Percentiles rank a stretch among this genome's conserved stretches.
Evolutionary conservation across 2,797 vertebrate genomes (phyloP).

Genomic region (Rhinichthys osculus): DNA sequence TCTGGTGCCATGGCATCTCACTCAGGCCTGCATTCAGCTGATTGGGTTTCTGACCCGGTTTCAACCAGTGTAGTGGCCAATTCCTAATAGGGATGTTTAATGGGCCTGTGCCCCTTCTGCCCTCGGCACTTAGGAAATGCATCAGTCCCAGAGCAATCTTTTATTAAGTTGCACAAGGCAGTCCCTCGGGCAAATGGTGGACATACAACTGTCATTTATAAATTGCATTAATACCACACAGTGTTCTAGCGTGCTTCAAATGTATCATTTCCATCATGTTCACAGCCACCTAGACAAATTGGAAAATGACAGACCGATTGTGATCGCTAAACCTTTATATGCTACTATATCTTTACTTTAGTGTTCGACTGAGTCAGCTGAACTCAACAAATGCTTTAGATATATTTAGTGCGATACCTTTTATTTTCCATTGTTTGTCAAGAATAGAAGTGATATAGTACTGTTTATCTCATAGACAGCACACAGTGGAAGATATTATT

Average conservation of each 20-base stretch:
- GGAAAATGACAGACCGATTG: constrained; percentile 23
- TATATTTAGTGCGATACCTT: constrained; percentile 2
- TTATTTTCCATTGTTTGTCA: background rate
- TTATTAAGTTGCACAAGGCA: constrained; percentile 14
- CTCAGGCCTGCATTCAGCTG: constrained; percentile 65
- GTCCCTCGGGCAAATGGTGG: background rate
- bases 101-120: background rate
- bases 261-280: background rate
- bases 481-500: background rate
- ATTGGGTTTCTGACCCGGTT: constrained; percentile 70
- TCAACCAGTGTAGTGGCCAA: constrained; percentile 44
- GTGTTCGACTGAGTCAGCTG: background rate
- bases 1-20: constrained; percentile 59
- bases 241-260: background rate
- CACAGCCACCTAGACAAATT: background rate
- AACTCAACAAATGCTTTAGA: background rate
- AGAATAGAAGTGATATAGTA: background rate
- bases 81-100: constrained; percentile 36
- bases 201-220: constrained; percentile 4
- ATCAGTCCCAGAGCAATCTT: constrained; percentile 7
- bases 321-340: background rate
- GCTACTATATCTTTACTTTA: background rate
- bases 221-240: background rate
- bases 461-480: background rate
- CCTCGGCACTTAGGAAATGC: constrained; percentile 38